A percentile compares a stretch with the other conserved stretches of the same genome.
phyloP scores from a whole-genome alignment of 2,113 vertebrate species.

The Ptilonorhynchus violaceus region DNA sequence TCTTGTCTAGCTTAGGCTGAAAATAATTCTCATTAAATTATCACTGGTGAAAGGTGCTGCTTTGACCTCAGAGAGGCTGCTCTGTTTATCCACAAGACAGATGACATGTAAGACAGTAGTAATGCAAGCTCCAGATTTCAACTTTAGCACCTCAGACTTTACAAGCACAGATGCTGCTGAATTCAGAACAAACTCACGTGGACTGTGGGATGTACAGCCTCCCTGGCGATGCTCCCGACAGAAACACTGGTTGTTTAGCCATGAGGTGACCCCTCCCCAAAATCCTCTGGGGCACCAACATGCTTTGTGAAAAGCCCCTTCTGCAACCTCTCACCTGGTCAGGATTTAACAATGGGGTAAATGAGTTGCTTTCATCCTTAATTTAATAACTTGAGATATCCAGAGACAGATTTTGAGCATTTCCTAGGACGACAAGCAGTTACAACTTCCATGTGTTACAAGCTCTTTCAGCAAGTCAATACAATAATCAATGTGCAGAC shows the following conservation, averaged over 20 bases:
- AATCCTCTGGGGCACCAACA: background rate
- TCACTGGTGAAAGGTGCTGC: slow-evolving; percentile 13
- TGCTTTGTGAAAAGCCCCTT: background rate
- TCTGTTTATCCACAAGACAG: slow-evolving; percentile 26
- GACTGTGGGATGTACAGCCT: background rate
- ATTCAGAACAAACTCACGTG: background rate
- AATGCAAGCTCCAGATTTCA: slow-evolving; percentile 29
- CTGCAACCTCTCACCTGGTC: background rate
- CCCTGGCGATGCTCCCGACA: background rate
- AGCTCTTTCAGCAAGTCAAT: background rate
- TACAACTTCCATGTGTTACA: background rate
- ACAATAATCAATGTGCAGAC: background rate
- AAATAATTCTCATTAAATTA: slow-evolving; percentile 44
- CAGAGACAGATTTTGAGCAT: background rate
- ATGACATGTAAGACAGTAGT: background rate
- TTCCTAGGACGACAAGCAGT: background rate
- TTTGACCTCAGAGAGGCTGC: background rate
- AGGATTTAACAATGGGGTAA: background rate
- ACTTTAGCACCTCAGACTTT: background rate
- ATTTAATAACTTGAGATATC: background rate
- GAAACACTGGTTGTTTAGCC: background rate
- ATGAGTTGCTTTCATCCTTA: background rate
- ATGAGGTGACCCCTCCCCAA: background rate
- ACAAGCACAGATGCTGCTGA: slow-evolving; percentile 1
- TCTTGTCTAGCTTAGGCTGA: background rate